A percentile compares a stretch with the other conserved stretches of the same genome.
Conservation (phyloP, 2,888 invertebrate species). For the Hetaerina titia region DNA sequence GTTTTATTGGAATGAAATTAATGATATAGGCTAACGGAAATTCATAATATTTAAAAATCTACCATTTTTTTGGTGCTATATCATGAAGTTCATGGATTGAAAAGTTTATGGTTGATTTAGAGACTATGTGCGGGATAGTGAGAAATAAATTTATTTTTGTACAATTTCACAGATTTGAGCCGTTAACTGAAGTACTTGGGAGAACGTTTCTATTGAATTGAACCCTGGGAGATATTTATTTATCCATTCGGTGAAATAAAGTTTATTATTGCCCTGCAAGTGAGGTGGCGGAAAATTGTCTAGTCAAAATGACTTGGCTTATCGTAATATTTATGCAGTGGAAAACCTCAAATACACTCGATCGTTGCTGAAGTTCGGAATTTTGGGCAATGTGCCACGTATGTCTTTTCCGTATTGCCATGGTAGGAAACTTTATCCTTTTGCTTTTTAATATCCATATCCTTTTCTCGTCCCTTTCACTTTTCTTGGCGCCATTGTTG, state of each 20-base stretch:
- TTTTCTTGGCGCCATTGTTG: neutral
- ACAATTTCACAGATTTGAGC: too few relatives aligned
- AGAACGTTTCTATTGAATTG: neutral
- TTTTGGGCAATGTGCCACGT: neutral
- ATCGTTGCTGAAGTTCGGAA: neutral
- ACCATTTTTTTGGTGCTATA: too few relatives aligned
- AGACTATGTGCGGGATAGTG: too few relatives aligned
- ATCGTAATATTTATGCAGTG: neutral
- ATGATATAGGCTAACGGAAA: too few relatives aligned
- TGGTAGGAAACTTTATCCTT: neutral
- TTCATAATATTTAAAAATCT: too few relatives aligned
- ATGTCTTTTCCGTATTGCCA: neutral
- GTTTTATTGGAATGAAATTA: too few relatives aligned
- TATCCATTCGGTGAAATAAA: neutral
- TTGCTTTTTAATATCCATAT: neutral
- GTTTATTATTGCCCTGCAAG: neutral
- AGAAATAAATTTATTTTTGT: too few relatives aligned
- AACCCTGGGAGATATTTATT: neutral
- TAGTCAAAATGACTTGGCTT: neutral
- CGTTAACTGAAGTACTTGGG: neutral
- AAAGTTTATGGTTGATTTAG: too few relatives aligned
- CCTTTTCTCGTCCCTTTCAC: neutral
- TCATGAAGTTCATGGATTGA: too few relatives aligned
- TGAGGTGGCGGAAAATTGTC: neutral
- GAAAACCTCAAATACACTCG: neutral